A percentile compares a stretch with the other conserved stretches of the same genome.
phyloP scores from a whole-genome alignment of 1,140 invertebrate species.

The Ostrea denselamellosa region DNA sequence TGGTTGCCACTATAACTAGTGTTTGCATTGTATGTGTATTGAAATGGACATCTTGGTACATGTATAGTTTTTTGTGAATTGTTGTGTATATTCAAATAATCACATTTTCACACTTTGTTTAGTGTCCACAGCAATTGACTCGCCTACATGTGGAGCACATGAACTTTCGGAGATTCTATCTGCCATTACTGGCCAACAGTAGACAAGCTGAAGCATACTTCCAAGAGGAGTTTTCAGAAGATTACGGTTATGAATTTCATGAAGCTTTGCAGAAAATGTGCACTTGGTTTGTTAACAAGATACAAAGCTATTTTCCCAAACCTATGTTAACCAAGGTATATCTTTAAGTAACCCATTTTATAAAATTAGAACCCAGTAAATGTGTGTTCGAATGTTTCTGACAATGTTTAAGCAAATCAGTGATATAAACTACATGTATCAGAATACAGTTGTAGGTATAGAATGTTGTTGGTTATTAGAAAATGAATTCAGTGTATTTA shows the following conservation, averaged over 20 bases:
- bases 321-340: slow-evolving; percentile 43
- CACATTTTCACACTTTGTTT: not conserved
- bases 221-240: slow-evolving; percentile 45
- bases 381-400: not conserved
- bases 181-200: slow-evolving; percentile 41
- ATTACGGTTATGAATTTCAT: slow-evolving; percentile 50
- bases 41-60: too few species aligned
- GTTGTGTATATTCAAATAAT: not conserved
- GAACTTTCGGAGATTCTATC: slow-evolving; percentile 53
- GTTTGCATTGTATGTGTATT: too few species aligned
- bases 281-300: slow-evolving; percentile 40
- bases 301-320: slow-evolving; percentile 41
- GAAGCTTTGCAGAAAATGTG: slow-evolving; percentile 35
- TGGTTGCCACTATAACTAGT: too few species aligned
- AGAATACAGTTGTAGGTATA: too few species aligned
- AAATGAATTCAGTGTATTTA: too few species aligned
- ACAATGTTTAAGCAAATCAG: not conserved
- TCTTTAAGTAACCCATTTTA: not conserved
- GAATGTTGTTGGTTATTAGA: too few species aligned
- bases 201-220: slow-evolving; percentile 40
- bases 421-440: too few species aligned
- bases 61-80: not conserved
- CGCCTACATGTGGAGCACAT: slow-evolving; percentile 43
- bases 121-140: slow-evolving; percentile 43
- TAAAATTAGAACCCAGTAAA: not conserved